Conservation (phyloP, 2,888 invertebrate genomes). For the Agriopis marginaria region DNA sequence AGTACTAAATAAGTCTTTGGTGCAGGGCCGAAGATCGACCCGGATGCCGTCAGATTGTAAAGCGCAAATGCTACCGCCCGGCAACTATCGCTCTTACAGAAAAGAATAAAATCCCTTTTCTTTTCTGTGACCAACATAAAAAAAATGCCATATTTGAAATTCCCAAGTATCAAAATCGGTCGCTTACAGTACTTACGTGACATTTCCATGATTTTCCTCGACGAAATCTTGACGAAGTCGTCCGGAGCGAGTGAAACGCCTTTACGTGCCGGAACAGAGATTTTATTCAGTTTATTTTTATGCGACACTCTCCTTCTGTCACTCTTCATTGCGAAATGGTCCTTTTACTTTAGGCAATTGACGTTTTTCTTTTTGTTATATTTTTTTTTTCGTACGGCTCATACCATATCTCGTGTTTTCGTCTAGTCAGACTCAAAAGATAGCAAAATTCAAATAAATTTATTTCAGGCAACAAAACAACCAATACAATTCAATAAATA, state of each 20-base stretch:
- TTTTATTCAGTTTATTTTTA: conserved; percentile 66
- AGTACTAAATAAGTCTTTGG: no score
- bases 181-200: conserved; percentile 55
- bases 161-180: conserved; percentile 59
- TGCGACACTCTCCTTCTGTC: conserved; percentile 55
- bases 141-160: not conserved
- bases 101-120: no score
- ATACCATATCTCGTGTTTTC: no score
- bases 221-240: conserved; percentile 56
- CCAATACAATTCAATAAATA: no score
- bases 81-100: no score
- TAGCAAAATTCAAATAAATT: no score
- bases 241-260: conserved; percentile 51
- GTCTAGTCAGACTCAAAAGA: no score
- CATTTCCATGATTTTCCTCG: conserved; percentile 65
- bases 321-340: conserved; percentile 65
- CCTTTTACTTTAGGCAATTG: conserved; percentile 60
- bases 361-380: conserved; percentile 13
- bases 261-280: conserved; percentile 58
- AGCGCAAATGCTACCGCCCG: no score
- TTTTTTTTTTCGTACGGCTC: not conserved
- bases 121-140: no score
- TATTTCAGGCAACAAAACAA: no score
- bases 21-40: no score
- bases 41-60: no score